Evolutionary conservation across 1,140 invertebrate species (phyloP), one percentile per base, ranked within the genome.

Genomic region (Pseudomyrmex cubaensis): DNA sequence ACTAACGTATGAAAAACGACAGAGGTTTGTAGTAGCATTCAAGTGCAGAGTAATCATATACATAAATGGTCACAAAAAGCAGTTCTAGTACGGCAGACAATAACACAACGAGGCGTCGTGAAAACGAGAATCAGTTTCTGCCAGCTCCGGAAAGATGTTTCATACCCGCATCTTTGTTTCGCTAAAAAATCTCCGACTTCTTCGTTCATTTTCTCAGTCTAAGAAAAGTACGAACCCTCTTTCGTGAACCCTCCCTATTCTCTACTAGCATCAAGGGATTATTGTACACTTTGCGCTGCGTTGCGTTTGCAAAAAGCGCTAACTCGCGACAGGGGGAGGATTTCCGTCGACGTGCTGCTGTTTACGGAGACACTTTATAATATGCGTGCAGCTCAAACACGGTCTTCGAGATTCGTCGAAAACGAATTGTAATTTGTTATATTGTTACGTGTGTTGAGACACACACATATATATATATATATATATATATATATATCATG

Each of bases 231-330:
- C 85, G 63, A 66, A 80, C 67, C 83, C 80, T 86, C 70, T 50
- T 89, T 83, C 76, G 67, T 74, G 64, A 35, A 54, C 62, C 67
- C 80, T 82, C 75, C 22, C 77, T 82, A 87, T 87, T 91, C 87
- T 80, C 83, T 87, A 72, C 85, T 88, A 85, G 52, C 77, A 85
- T 85, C 64, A 57, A 89, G 84, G 84, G 83, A 90, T 91, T 90
- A 89, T 90, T 86, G 83, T 85, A 75, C 64, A 78, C 35, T 75
- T 82, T 69, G 82, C 61, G 56, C 5, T 17, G 20, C 54, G 48
- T 62, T 62, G 44, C 50, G 48, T 61, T 67, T 7, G 50, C 48
- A n/a, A 78, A 78, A 35, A 56, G n/a, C 61, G 12, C 62, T 67
- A 67, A 67, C 74, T 77, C 62, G 48, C n/a, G 48, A 22, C 3